Evolutionary conservation across 2,113 vertebrate species (phyloP), one percentile per base, ranked within the genome.

Genomic region (Brachyistius frenatus): DNA sequence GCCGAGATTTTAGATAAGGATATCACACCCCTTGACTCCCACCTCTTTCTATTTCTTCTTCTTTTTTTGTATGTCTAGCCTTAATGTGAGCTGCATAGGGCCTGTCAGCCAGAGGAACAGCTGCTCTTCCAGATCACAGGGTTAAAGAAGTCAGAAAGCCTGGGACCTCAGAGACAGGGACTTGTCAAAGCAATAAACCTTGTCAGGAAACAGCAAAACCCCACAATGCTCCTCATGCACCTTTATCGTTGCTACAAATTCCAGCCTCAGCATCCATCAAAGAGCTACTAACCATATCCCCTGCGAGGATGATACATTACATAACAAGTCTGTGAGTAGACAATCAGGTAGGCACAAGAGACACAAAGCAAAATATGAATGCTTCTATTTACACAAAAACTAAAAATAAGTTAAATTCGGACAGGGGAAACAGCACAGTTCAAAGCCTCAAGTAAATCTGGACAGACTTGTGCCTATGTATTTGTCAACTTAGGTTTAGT

Each of bases 161-260:
- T 9, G 33, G 41, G 80, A 81, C 80, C 81, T 78, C 9, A 52
- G 83, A 89, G 81, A 85, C 78, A 63, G 65, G 62, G 53, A 61
- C 63, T 82, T 89, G 90, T 88, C 78, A 80, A 79, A 81, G 85
- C 79, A 81, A 84, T 86, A 83, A 78, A 64, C 76, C 75, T 73
- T 80, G 83, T 85, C 83, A 78, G 63, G 62, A 57, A 81, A 82
- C 74, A 80, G 66, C 66, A 81, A 64, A 57, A 36, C 39, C 58
- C 54, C 33, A 11, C 53, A 64, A 78, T 57, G 72, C 73, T 74
- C 78, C 73, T 80, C 57, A 61, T 41, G 33, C 39, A 71, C 7
- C 1, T 2, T n/a, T 50, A 66, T 67, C 55, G 60, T 23, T 52
- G 73, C 31, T 49, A 33, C 14, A 62, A 57, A 55, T 31, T 57